Percentiles rank a stretch among this genome's conserved stretches.
Conservation (phyloP, 2,797 vertebrate genomes). For the Cyclura pinguis region DNA sequence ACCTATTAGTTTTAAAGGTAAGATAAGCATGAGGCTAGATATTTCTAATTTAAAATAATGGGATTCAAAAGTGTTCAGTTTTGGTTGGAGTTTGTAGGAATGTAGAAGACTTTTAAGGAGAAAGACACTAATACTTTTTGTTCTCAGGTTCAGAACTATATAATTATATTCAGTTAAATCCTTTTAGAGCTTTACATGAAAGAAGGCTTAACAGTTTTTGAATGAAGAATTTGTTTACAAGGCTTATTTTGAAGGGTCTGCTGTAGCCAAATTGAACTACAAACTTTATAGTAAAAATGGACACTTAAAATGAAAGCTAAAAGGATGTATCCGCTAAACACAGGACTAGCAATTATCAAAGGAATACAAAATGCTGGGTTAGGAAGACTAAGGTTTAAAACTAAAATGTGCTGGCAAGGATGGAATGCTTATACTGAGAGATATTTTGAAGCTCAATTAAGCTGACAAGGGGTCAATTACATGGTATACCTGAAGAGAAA, state of each 20-base stretch:
- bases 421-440: neutral
- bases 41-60: neutral
- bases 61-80: neutral
- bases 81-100: neutral
- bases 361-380: neutral
- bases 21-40: neutral
- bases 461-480: neutral
- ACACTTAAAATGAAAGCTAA: neutral
- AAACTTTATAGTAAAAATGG: neutral
- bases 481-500: slow-evolving; percentile 2
- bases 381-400: neutral
- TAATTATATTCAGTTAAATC: neutral
- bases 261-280: neutral
- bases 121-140: too few species aligned
- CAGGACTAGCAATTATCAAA: neutral
- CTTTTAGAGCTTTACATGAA: neutral
- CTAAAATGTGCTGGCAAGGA: neutral
- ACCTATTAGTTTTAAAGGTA: neutral
- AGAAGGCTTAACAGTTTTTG: neutral
- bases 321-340: neutral
- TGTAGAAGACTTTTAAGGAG: neutral
- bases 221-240: neutral
- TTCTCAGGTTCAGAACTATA: neutral
- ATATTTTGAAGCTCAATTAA: neutral
- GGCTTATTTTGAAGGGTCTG: neutral